These are phyloP conservation scores for Scaptomyza montana DNA, from an alignment of 1,140 invertebrate species.

Conservation along the genomic window DNA sequence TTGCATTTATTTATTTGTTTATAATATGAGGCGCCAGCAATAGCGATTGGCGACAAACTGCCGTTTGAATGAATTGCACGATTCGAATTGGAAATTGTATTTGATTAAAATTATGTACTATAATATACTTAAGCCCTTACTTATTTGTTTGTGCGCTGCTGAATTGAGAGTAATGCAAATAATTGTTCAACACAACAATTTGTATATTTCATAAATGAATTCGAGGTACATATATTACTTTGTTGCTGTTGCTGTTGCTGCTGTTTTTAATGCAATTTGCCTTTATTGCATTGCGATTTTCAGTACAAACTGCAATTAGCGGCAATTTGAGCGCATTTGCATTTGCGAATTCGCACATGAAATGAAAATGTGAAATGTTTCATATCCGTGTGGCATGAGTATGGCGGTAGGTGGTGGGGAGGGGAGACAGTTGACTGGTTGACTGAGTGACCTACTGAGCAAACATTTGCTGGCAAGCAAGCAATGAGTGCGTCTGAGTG, in stretches of 20 bases:
- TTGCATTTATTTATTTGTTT: slow-evolving; percentile 10
- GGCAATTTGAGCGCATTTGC: slow-evolving; percentile 65
- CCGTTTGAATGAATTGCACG: slow-evolving; percentile 43
- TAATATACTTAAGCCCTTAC: slow-evolving; percentile 21
- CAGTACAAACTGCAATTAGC: slow-evolving; percentile 70
- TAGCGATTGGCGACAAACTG: slow-evolving; percentile 25
- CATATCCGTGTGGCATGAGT: neutral
- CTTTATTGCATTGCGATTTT: slow-evolving; percentile 54
- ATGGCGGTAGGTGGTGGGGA: too few species aligned
- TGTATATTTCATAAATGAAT: neutral
- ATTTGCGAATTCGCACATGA: slow-evolving; percentile 6
- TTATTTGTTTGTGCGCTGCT: slow-evolving; percentile 41
- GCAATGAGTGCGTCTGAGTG: slow-evolving; percentile 63
- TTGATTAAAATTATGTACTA: slow-evolving; percentile 46
- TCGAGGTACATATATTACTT: slow-evolving; percentile 31
- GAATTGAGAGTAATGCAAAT: slow-evolving; percentile 22
- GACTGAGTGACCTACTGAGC: slow-evolving; percentile 72
- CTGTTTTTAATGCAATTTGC: slow-evolving; percentile 57
- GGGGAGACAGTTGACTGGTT: slow-evolving; percentile 39
- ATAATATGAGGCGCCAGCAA: slow-evolving; percentile 29
- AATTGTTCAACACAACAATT: slow-evolving; percentile 2
- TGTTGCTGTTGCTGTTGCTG: slow-evolving; percentile 5
- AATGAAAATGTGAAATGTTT: slow-evolving; percentile 36
- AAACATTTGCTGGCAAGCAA: slow-evolving; percentile 48
- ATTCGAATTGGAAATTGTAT: slow-evolving; percentile 21